These are phyloP conservation scores for Amblyjoppa fuscipennis DNA, from an alignment of 2,888 invertebrate genomes.

Conservation along the genomic window DNA sequence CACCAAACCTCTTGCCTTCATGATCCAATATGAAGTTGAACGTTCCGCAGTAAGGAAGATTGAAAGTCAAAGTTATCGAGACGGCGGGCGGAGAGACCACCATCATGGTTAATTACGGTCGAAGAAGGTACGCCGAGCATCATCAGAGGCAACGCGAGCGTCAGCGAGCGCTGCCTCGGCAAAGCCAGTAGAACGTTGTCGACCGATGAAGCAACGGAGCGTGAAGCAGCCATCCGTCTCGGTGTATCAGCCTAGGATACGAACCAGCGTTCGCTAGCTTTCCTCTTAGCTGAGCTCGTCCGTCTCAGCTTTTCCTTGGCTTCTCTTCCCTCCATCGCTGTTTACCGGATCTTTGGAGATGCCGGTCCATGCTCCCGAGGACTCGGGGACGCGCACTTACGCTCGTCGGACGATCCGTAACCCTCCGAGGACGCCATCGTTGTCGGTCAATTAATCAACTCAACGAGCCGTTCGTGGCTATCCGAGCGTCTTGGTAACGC, in stretches of 20 bases:
- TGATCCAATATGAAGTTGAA: neutral
- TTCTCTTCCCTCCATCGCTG: neutral
- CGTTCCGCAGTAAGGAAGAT: conserved; percentile 3
- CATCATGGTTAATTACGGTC: conserved; percentile 18
- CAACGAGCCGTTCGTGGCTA: conserved; percentile 75
- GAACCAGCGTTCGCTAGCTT: neutral
- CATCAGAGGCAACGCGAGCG: neutral
- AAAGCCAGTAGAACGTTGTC: conserved; percentile 9
- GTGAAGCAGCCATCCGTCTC: conserved; percentile 26
- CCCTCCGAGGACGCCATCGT: conserved; percentile 3
- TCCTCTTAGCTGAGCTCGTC: neutral
- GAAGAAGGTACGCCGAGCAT: neutral
- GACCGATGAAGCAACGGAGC: conserved; percentile 2
- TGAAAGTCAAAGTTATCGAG: conserved; percentile 23
- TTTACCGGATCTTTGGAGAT: neutral
- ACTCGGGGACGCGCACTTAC: neutral
- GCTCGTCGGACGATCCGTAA: neutral
- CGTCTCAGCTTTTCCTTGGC: conserved; percentile 1
- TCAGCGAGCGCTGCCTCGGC: neutral
- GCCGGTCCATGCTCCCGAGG: neutral
- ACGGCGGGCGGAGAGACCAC: neutral
- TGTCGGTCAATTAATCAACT: conserved; percentile 79
- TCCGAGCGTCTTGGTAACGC: conserved; percentile 64
- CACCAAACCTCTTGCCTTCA: neutral
- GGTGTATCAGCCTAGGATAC: conserved; percentile 2